These are phyloP conservation scores for Fragum sueziense DNA, from an alignment of 2,888 invertebrate genomes.

Conservation along the genomic window DNA sequence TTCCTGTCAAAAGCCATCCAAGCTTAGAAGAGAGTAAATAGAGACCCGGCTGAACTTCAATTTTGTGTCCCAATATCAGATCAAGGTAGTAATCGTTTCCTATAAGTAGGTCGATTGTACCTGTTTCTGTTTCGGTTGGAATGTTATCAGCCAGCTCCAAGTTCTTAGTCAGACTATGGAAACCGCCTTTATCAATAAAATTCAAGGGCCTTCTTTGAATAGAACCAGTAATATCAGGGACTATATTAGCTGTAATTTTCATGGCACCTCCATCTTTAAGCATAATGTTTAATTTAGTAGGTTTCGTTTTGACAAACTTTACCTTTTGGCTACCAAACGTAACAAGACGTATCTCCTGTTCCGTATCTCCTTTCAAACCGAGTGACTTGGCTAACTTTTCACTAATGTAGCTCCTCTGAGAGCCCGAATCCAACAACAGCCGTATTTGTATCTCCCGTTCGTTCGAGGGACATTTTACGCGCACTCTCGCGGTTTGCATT, in stretches of 20 bases:
- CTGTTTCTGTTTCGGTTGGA: conserved; percentile 21
- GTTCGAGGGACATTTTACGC: neutral
- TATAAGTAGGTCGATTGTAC: conserved; percentile 19
- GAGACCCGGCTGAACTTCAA: conserved; percentile 38
- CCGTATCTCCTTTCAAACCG: neutral
- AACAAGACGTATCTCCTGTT: neutral
- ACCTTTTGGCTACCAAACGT: conserved; percentile 5
- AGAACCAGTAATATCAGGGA: conserved; percentile 25
- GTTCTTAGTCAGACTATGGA: neutral
- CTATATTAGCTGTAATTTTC: conserved; percentile 27
- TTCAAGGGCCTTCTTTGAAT: conserved; percentile 19
- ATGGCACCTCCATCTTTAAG: conserved; percentile 3
- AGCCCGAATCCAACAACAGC: neutral
- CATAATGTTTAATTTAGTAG: conserved; percentile 21
- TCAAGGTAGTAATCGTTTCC: conserved; percentile 43
- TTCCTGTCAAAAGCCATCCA: conserved; percentile 26
- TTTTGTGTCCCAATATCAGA: conserved; percentile 23
- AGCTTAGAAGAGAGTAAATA: conserved; percentile 23
- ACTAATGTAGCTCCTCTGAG: neutral
- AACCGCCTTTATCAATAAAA: neutral
- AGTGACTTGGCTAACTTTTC: neutral
- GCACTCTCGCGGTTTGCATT: conserved; percentile 28
- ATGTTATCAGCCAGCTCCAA: conserved; percentile 28
- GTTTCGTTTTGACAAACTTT: conserved; percentile 21
- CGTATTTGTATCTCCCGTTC: neutral